phyloP scores from a whole-genome alignment of 2,888 invertebrate species.

The Nemurella pictetii region DNA sequence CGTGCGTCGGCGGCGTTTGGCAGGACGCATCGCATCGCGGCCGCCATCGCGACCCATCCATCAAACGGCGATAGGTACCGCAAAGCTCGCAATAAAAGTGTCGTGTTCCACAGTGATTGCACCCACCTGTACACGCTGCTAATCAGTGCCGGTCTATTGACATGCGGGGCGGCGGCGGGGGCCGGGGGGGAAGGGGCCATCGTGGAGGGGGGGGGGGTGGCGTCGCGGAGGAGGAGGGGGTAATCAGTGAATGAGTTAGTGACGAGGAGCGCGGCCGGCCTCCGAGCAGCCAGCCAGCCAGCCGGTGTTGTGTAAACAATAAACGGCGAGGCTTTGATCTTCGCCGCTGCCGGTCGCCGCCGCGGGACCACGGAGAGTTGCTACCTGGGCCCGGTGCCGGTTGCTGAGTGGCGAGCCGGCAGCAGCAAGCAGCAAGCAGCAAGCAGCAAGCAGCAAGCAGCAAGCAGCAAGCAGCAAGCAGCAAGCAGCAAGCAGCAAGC shows the following conservation, averaged over 20 bases:
- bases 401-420: slow-evolving; percentile 21
- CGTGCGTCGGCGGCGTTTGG: too few species aligned
- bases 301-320: slow-evolving; percentile 32
- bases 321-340: slow-evolving; percentile 10
- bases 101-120: not conserved
- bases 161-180: slow-evolving; percentile 5
- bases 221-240: slow-evolving; percentile 15
- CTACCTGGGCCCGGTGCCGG: not conserved
- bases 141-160: slow-evolving; percentile 28
- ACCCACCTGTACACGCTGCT: slow-evolving; percentile 5
- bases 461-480: too few species aligned
- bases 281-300: not conserved
- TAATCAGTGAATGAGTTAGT: slow-evolving; percentile 33
- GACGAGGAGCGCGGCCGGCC: slow-evolving; percentile 2
- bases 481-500: too few species aligned
- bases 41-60: not conserved
- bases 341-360: not conserved
- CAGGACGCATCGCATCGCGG: too few species aligned
- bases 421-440: too few species aligned
- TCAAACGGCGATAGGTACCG: not conserved
- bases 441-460: too few species aligned
- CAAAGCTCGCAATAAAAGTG: not conserved
- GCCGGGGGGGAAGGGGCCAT: not conserved
- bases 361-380: not conserved
- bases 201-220: not conserved